Percentiles rank a stretch among this genome's conserved stretches.
Evolutionary conservation across 2,113 vertebrate genomes (phyloP).

Genomic region (Scopus umbretta): DNA sequence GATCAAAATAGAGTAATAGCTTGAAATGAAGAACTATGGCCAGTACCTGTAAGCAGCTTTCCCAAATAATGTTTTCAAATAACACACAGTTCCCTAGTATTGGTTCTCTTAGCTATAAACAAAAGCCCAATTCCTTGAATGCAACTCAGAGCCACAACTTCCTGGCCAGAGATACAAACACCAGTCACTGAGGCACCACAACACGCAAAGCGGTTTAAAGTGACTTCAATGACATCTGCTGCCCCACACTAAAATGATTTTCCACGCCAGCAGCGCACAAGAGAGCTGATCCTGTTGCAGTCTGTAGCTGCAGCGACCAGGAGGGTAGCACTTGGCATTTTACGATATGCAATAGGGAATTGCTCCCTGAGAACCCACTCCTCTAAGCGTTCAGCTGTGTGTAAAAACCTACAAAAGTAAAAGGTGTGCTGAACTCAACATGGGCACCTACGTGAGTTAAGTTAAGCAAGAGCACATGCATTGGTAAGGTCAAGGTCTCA

Average conservation of each 20-base stretch:
- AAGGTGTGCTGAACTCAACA: background rate
- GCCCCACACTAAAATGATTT: conserved; percentile 2
- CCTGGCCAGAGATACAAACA: background rate
- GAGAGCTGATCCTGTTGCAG: background rate
- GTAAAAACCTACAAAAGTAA: background rate
- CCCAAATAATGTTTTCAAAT: background rate
- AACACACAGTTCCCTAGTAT: background rate
- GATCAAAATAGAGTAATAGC: background rate
- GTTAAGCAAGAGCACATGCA: background rate
- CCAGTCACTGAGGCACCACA: background rate
- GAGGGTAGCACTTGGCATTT: background rate
- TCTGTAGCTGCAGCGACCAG: background rate
- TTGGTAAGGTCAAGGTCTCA: background rate
- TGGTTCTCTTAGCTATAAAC: background rate
- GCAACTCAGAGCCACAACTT: conserved; percentile 16
- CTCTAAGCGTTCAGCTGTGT: background rate
- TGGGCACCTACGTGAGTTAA: background rate
- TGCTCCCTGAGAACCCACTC: background rate
- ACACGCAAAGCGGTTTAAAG: background rate
- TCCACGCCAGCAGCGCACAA: background rate
- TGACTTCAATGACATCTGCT: background rate
- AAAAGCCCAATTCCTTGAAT: background rate
- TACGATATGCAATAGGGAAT: background rate
- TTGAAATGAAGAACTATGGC: background rate
- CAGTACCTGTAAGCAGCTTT: background rate